These are phyloP conservation scores for Phrynosoma platyrhinos DNA, from an alignment of 2,113 vertebrate species.

Conservation along the genomic window DNA sequence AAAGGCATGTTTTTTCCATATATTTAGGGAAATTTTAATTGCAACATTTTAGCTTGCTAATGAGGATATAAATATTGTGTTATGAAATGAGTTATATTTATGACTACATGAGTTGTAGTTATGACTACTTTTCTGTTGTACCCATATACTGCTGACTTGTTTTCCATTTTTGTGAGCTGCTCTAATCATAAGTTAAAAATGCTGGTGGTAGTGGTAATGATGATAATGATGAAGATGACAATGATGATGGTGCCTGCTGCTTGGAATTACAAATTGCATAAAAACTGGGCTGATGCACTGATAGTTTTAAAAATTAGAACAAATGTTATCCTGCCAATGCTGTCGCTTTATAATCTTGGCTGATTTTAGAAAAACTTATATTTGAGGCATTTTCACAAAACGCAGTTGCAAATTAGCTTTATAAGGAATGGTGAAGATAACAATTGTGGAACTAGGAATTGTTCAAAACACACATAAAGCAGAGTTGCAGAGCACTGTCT, in stretches of 20 bases:
- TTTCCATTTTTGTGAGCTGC: not conserved
- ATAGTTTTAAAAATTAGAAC: not conserved
- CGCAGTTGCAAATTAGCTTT: not conserved
- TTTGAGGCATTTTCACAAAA: not conserved
- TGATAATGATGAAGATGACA: not conserved
- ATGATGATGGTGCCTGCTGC: not conserved
- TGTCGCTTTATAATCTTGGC: not conserved
- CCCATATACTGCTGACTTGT: not conserved
- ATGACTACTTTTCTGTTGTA: not conserved
- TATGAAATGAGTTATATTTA: not conserved
- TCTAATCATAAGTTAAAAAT: not conserved
- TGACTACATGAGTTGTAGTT: not conserved
- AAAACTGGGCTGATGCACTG: not conserved
- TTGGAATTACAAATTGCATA: not conserved
- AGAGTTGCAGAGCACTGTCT: not conserved
- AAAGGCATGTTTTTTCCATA: not conserved
- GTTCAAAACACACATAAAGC: not conserved
- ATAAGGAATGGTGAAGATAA: not conserved
- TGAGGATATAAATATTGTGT: not conserved
- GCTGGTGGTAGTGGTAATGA: not conserved
- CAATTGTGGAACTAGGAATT: not conserved
- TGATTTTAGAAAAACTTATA: not conserved
- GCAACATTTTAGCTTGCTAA: not conserved
- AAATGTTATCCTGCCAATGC: not conserved
- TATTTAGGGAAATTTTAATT: not conserved